Evolutionary conservation across 1,140 invertebrate genomes (phyloP), one percentile per base, ranked within the genome.

Genomic region (Eriosoma lanigerum): DNA sequence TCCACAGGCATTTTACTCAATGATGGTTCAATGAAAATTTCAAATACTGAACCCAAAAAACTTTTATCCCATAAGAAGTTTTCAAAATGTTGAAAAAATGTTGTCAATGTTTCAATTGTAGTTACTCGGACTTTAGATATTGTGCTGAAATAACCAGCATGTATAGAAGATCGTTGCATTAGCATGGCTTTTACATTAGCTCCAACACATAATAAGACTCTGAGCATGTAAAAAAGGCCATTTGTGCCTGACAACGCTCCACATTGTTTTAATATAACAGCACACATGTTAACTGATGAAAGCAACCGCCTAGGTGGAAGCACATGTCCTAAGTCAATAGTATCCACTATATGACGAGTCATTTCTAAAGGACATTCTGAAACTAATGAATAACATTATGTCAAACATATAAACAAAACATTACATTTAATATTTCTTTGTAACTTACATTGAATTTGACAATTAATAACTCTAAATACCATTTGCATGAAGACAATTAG

Each of bases 251-350:
- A 89, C 68, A 92, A 89, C 17, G 92, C 92, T 0, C 93, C 93
- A 84, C 96, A 93, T 85, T 96, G 92, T 85, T 94, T 91, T n/a
- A 94, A 89, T 26, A 96, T 90, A 21, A 93, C 89, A 56, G 91
- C 90, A 56, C 96, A 87, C 8, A 95, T 87, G 86, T 94, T 93
- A 0, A 94, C 86, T 9, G 92, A 88, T 82, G 93, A 92, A 80
- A 92, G 89, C 17, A 95, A 84, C 70, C 91, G 89, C 83, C 93
- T 92, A 3, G 92, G 92, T 24, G 92, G 91, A 64, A 91, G 87
- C 4, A 90, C 88, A 46, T 88, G 88, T 52, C 88, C 87, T 9
- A 92, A 84, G 85, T 92, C 87, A 83, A 80, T 90, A n/a, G 66
- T 60, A 9, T 73, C 46, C 1, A 52, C 29, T 17, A 81, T 52